phyloP scores from a whole-genome alignment of 2,888 invertebrate species.

The Polyploca ridens region DNA sequence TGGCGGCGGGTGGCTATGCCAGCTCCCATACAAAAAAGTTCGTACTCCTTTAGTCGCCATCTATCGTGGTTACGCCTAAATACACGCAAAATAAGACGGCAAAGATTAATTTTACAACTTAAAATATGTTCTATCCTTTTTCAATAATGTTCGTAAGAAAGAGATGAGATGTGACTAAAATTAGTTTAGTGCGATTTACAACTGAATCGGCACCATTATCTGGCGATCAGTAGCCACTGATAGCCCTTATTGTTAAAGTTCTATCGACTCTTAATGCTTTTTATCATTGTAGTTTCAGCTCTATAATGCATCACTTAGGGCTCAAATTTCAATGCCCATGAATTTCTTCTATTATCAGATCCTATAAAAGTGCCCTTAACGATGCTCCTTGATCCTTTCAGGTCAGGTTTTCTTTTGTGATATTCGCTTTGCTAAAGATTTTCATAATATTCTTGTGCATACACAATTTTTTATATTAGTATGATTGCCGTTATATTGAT shows the following conservation, averaged over 20 bases:
- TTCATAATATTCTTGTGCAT: neutral
- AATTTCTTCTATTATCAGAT: neutral
- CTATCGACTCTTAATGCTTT: neutral
- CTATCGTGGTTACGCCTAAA: too few relatives aligned
- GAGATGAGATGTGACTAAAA: too few relatives aligned
- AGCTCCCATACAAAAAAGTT: too few relatives aligned
- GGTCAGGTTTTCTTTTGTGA: slow-evolving; percentile 15
- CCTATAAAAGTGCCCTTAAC: slow-evolving; percentile 25
- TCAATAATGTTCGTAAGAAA: too few relatives aligned
- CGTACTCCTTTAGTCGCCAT: too few relatives aligned
- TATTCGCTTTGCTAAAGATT: slow-evolving; percentile 24
- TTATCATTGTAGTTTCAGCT: neutral
- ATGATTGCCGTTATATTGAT: too few relatives aligned
- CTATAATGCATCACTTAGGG: neutral
- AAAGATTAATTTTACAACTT: too few relatives aligned
- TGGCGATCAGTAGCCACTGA: neutral
- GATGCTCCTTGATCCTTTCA: slow-evolving; percentile 29
- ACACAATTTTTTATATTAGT: neutral
- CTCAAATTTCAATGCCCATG: neutral
- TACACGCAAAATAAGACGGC: too few relatives aligned
- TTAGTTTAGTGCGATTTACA: too few relatives aligned
- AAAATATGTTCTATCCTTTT: too few relatives aligned
- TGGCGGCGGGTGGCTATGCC: too few relatives aligned
- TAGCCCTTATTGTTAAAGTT: neutral
- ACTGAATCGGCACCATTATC: too few relatives aligned